phyloP scores from a whole-genome alignment of 2,888 invertebrate genomes.

The Calameuta pallipes region DNA sequence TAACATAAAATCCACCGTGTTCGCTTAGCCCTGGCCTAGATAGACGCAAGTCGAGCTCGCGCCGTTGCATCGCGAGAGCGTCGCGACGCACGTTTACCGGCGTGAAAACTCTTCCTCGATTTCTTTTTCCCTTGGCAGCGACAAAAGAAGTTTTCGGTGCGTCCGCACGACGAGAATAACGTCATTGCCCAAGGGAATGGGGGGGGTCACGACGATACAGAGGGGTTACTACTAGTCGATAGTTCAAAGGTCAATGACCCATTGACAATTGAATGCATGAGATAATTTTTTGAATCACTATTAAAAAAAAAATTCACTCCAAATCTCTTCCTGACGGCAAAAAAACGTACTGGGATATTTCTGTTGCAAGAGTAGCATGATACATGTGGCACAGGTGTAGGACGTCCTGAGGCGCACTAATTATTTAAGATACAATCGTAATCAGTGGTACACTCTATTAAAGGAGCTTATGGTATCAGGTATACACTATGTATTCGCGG shows the following conservation, averaged over 20 bases:
- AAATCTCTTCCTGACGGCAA: too few relatives aligned
- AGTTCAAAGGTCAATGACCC: background rate
- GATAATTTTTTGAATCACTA: too few relatives aligned
- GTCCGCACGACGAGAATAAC: background rate
- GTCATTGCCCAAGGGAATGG: background rate
- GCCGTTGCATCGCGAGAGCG: slow-evolving; percentile 4
- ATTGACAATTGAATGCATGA: background rate
- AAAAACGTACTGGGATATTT: background rate
- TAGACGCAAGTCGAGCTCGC: slow-evolving; percentile 33
- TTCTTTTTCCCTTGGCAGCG: background rate
- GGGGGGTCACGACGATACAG: background rate
- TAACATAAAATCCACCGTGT: background rate
- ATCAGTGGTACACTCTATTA: background rate
- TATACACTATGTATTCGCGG: too few relatives aligned
- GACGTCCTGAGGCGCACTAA: background rate
- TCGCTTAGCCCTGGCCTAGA: slow-evolving; percentile 65
- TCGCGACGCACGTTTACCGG: background rate
- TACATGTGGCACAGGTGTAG: background rate
- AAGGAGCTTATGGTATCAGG: background rate
- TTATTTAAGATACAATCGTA: background rate
- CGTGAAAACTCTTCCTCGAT: background rate
- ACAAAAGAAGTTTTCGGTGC: background rate
- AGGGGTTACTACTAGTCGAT: background rate
- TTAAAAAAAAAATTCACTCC: too few relatives aligned
- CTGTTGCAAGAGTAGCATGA: background rate